Conservation (phyloP, 2,113 vertebrate genomes). For the Craseonycteris thonglongyai region DNA sequence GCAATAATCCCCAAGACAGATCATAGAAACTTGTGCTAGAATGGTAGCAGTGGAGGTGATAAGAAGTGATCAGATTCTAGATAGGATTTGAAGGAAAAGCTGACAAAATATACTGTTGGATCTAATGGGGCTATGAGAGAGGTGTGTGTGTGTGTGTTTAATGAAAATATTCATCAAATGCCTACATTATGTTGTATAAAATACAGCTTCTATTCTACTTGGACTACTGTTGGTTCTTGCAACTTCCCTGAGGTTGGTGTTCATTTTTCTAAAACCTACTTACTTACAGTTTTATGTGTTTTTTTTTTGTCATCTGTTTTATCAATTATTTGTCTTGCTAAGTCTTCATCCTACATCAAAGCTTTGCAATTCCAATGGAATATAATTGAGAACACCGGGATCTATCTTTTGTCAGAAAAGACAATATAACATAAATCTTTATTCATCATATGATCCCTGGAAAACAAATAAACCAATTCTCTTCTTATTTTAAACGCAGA, state of each 20-base stretch:
- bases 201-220: background rate
- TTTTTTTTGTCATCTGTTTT: background rate
- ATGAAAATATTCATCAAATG: background rate
- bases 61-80: background rate
- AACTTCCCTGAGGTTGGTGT: background rate
- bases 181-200: background rate
- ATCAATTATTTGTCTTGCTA: background rate
- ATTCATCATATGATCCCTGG: background rate
- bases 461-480: background rate
- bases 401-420: background rate
- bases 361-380: background rate
- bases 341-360: background rate
- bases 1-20: background rate
- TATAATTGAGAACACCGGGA: background rate
- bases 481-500: background rate
- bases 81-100: background rate
- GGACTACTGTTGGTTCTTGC: background rate
- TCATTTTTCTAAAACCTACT: background rate
- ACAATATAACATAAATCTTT: background rate
- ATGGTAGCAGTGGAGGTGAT: background rate
- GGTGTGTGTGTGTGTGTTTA: background rate
- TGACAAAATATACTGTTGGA: background rate
- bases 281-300: background rate
- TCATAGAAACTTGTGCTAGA: background rate
- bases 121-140: background rate